Evolutionary conservation across 2,888 invertebrate genomes (phyloP).

Genomic region (Plebejus melissa): DNA sequence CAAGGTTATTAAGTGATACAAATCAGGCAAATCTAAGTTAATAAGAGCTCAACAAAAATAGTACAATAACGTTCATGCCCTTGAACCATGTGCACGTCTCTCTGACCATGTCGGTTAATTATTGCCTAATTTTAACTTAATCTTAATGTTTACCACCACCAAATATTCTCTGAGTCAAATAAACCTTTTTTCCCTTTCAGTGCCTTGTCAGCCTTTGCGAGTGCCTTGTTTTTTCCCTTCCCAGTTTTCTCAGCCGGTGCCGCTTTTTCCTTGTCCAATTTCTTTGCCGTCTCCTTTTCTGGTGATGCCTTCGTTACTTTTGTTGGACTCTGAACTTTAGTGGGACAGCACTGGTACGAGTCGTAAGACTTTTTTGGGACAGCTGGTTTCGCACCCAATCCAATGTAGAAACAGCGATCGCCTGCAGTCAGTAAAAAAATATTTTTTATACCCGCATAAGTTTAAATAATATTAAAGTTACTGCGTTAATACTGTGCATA

Average conservation of each 20-base stretch:
- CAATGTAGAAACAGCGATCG: slow-evolving; percentile 98
- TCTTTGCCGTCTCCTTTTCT: slow-evolving; percentile 79
- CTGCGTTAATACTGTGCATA: slow-evolving; percentile 73
- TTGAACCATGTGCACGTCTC: slow-evolving; percentile 63
- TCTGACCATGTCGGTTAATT: slow-evolving; percentile 55
- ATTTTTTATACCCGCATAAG: slow-evolving; percentile 80
- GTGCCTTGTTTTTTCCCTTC: slow-evolving; percentile 74
- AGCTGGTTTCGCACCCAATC: slow-evolving; percentile 91
- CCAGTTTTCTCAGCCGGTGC: slow-evolving; percentile 55
- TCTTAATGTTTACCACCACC: slow-evolving; percentile 83
- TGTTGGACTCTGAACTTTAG: slow-evolving; percentile 87
- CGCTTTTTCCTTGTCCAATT: slow-evolving; percentile 66
- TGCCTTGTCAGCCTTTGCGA: slow-evolving; percentile 77
- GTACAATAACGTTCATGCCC: slow-evolving; percentile 65
- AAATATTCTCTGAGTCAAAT: slow-evolving; percentile 91
- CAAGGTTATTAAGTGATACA: slow-evolving; percentile 67
- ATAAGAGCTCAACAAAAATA: slow-evolving; percentile 9
- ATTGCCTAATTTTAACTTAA: slow-evolving; percentile 40
- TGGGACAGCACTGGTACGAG: slow-evolving; percentile 96
- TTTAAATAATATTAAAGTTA: slow-evolving; percentile 62
- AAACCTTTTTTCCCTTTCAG: slow-evolving; percentile 88
- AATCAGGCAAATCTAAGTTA: slow-evolving; percentile 41
- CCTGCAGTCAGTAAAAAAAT: slow-evolving; percentile 96
- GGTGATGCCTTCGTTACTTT: slow-evolving; percentile 88
- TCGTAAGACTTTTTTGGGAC: slow-evolving; percentile 88